phyloP scores from a whole-genome alignment of 2,113 vertebrate species.

The Pluvialis apricaria region DNA sequence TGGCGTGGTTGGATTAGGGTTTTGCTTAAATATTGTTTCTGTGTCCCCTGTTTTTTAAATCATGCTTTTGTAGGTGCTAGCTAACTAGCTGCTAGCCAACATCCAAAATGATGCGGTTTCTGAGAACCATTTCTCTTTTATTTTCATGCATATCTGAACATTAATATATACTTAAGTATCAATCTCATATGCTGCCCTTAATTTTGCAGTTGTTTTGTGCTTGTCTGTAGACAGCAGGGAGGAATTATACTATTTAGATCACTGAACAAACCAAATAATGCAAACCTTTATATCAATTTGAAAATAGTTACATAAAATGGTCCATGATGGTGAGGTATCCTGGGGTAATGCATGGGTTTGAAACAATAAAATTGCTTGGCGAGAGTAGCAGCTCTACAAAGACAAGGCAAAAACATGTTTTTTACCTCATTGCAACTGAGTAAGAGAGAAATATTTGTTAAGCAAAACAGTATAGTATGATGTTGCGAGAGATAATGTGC shows the following conservation, averaged over 20 bases:
- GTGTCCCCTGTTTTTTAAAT: neutral
- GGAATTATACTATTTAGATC: neutral
- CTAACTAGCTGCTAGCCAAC: neutral
- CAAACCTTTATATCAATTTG: neutral
- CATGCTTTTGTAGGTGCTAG: neutral
- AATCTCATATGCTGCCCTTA: neutral
- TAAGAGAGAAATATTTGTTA: neutral
- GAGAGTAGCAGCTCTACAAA: neutral
- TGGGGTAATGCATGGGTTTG: neutral
- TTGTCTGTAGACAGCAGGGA: neutral
- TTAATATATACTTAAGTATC: neutral
- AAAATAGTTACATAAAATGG: neutral
- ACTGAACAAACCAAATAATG: neutral
- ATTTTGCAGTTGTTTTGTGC: neutral
- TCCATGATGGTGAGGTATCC: fast-evolving
- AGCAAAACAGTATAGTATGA: neutral
- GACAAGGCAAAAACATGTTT: neutral
- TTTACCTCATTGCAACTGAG: neutral
- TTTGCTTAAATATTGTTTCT: neutral
- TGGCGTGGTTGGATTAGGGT: neutral
- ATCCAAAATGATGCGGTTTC: neutral
- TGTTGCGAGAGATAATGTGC: neutral
- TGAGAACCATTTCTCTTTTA: neutral
- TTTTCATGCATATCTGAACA: neutral
- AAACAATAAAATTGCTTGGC: neutral